A percentile compares a stretch with the other conserved stretches of the same genome.
Conservation (phyloP, 2,797 vertebrate species). For the Nyctibius grandis region DNA sequence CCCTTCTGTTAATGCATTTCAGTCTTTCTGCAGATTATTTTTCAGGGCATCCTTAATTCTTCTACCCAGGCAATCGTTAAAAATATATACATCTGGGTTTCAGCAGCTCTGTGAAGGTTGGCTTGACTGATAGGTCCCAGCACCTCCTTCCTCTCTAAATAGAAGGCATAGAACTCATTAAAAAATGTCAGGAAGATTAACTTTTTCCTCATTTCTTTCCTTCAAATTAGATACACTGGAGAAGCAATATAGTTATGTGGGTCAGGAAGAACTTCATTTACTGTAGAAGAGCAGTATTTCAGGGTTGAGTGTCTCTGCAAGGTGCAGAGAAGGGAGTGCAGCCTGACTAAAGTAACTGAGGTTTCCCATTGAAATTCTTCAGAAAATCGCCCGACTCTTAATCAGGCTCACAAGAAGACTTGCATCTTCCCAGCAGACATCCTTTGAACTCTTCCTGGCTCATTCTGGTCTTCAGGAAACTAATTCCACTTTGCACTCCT, state of each 20-base stretch:
- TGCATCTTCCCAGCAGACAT: conserved; percentile 8
- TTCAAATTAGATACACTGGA: conserved; percentile 8
- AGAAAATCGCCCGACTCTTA: background rate
- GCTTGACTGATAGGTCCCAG: background rate
- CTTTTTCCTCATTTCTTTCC: conserved; percentile 30
- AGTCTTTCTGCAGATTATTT: background rate
- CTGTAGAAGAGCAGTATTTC: conserved; percentile 22
- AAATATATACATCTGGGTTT: background rate
- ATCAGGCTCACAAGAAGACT: background rate
- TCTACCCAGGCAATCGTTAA: background rate
- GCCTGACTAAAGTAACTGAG: conserved; percentile 2
- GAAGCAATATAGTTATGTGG: conserved; percentile 8
- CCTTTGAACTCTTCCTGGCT: background rate
- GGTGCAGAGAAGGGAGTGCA: background rate
- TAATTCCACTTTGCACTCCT: background rate
- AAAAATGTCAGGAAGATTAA: conserved; percentile 37
- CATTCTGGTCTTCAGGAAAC: background rate
- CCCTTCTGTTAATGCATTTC: background rate
- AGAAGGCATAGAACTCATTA: background rate
- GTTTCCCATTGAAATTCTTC: conserved; percentile 43
- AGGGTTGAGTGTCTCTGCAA: background rate
- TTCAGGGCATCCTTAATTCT: background rate
- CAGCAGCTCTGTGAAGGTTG: background rate
- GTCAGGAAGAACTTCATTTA: conserved; percentile 45
- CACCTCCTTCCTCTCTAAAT: background rate